phyloP scores from a whole-genome alignment of 2,113 vertebrate species.

The Heterochromis multidens region DNA sequence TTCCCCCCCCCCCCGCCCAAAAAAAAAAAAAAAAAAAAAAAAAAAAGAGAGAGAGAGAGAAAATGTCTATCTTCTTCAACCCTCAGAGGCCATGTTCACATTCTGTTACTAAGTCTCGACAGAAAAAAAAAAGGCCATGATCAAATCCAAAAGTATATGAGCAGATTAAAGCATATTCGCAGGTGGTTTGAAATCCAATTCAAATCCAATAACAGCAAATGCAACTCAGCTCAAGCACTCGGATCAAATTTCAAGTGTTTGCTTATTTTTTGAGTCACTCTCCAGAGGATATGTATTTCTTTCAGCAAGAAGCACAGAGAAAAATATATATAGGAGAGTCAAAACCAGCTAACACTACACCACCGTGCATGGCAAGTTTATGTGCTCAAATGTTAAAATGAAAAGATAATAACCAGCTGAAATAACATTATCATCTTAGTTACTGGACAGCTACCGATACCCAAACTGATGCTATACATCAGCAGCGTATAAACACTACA shows the following conservation, averaged over 20 bases:
- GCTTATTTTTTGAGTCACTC: background rate
- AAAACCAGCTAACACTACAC: background rate
- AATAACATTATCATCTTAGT: fast-evolving
- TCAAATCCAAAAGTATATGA: background rate
- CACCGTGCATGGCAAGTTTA: background rate
- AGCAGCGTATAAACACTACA: background rate
- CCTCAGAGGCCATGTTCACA: background rate
- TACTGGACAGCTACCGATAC: background rate
- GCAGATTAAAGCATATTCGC: background rate
- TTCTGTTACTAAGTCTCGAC: background rate
- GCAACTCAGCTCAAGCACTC: background rate
- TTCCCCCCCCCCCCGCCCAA: too few relatives aligned
- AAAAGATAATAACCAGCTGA: background rate
- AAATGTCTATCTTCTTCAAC: background rate
- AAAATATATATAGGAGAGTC: background rate
- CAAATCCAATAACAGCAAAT: constrained; percentile 19
- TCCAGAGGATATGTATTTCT: background rate
- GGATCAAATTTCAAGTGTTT: constrained; percentile 7
- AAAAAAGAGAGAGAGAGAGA: too few relatives aligned
- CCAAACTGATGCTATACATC: background rate
- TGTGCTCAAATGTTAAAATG: background rate
- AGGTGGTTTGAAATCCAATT: constrained; percentile 24
- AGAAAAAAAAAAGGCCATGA: background rate
- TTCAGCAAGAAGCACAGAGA: background rate
- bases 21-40: background rate